Conservation (phyloP, 2,888 invertebrate genomes). For the Ochropacha duplaris region DNA sequence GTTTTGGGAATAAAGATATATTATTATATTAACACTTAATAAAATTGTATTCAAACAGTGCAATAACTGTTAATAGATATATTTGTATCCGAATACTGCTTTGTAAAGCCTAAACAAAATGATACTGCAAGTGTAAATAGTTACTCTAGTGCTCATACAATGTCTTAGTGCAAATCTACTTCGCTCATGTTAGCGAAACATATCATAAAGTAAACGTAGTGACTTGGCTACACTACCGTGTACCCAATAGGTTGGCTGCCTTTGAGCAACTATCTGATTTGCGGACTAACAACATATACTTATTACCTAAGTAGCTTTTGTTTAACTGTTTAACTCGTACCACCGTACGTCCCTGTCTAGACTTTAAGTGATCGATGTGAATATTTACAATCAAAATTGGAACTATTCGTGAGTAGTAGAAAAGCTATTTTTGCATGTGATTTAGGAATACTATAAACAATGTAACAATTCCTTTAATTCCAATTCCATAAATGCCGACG, state of each 20-base stretch:
- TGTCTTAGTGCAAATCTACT: background rate
- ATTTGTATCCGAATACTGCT: background rate
- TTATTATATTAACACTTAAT: no score
- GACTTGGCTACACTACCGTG: slow-evolving; percentile 3
- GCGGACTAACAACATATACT: slow-evolving; percentile 13
- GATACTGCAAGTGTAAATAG: background rate
- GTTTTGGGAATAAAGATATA: no score
- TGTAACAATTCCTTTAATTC: background rate
- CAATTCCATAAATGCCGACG: background rate
- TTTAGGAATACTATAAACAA: no score
- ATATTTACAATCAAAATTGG: no score
- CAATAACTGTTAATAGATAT: background rate
- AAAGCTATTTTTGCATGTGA: no score
- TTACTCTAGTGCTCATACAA: background rate
- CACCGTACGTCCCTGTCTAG: no score
- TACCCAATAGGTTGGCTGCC: slow-evolving; percentile 10
- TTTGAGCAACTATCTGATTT: slow-evolving; percentile 23
- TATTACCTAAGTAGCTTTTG: background rate
- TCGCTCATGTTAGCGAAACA: background rate
- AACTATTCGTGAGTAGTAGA: no score
- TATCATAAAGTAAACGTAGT: background rate
- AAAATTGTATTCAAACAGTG: no score
- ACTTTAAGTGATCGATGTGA: no score
- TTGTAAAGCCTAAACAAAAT: background rate
- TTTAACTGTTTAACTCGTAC: background rate